Evolutionary conservation across 2,113 vertebrate genomes (phyloP), one percentile per base, ranked within the genome.

Genomic region (Pachypanchax playfairii): DNA sequence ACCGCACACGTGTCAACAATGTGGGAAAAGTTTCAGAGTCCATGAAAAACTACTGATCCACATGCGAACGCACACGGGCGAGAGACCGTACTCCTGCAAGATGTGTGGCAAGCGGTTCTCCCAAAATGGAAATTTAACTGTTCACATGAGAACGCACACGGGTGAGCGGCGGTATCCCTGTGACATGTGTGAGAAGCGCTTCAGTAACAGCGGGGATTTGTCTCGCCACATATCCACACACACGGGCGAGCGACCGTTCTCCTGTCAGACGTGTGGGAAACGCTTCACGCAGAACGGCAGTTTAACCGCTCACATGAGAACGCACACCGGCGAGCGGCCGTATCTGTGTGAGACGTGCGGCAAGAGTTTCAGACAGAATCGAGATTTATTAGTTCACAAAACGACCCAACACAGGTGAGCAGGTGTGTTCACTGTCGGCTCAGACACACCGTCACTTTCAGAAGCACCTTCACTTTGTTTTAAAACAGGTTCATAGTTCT

Each of bases 1-100:
- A 4, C 39, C 54, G 2, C 18, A 13, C 17, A 14, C 4, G 6
- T 54, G 51, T 11, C 7, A 25, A 2, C 22, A 15, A 1, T 54
- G 52, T 39, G 52, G 52, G 33, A 54, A 38, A 6, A 17, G 21
- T 8, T 54, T 54, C 52, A 17, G 52, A n/a, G 35, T 50, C 2
- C 26, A 50, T 5, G 47, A 50, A 11, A 50, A 54, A 10, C 6
- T 54, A 1, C 14, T 54, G 33, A 24, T 59, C 15, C 42, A 59
- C 29, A 33, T 17, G 12, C 47, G 31, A 47, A 47, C 22, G 31
- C 57, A 60, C 22, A 60, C 21, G 7, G 31, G 57, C 1, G 57
- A 60, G 8, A 60, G 33, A 4, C 55, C 28, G 1, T 33, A 44
- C 4, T 6, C 11, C 1, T 44, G 57, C 15, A n/a, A 47, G 6